Base-by-base conservation (phyloP, 2,888 invertebrate genomes). In the Ferrisia virgata region DNA sequence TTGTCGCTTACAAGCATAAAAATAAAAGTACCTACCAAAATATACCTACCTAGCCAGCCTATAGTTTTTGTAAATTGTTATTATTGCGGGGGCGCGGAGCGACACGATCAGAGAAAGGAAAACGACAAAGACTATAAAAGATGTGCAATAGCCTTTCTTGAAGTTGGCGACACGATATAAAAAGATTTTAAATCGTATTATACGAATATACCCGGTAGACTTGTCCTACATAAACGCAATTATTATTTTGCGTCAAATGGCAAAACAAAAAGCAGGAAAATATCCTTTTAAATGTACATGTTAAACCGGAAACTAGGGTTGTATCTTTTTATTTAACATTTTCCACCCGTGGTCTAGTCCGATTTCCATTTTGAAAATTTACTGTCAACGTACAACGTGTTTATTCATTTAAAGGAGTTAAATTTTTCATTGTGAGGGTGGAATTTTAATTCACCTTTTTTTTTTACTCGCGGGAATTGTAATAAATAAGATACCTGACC, bases 111-210 rank as follows among this genome's bases (percentile, higher is more conserved):
- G n/a, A 22, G 43, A 43, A 43, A 22, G 5, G 8, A 53, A 0
- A 53, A 53, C 6, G 22, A 53, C 47, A n/a, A 53, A 8, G 53
- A 8, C 53, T 53, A 64, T 64, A 64, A 76, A 76, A 36, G 33
- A 33, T 31, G 28, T 31, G 36, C 72, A 13, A 36, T 76, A 31
- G 18, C 72, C 36, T 76, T 76, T 36, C 36, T 33, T 36, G 36
- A 76, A 72, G 4, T 72, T n/a, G 18, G 13, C 72, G 25, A 33
- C 72, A 76, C 9, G 72, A 76, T 76, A 76, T 76, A 76, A 76
- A 76, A 36, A 76, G 72, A 76, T 76, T 76, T 76, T 76, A 76
- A 76, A 76, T 76, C 36, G 18, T 22, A 76, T 76, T 76, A 76
- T 31, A 76, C 64, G 53, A 18, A 64, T 76, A 76, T 76, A 76